A percentile compares a stretch with the other conserved stretches of the same genome.
These are phyloP conservation scores for Myocastor coypus DNA, from an alignment of 2,113 vertebrate species.

Conservation along the genomic window DNA sequence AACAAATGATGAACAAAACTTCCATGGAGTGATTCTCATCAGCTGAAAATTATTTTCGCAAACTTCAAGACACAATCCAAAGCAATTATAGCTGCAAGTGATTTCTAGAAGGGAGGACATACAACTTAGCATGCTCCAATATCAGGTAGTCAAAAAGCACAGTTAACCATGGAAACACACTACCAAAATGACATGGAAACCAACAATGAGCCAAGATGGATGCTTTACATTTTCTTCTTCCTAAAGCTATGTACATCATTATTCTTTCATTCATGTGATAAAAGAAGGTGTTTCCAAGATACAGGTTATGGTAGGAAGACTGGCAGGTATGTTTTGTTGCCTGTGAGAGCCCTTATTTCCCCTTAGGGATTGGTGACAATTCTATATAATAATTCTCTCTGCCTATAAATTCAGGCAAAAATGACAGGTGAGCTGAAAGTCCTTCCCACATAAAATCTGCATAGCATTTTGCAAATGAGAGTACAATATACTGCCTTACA, in stretches of 20 bases:
- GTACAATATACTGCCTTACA: background rate
- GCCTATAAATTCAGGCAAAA: slow-evolving; percentile 15
- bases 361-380: background rate
- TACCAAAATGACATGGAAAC: background rate
- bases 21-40: slow-evolving; percentile 37
- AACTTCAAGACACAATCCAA: slow-evolving; percentile 63
- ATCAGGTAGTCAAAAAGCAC: background rate
- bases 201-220: background rate
- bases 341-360: background rate
- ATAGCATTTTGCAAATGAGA: background rate
- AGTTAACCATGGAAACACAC: slow-evolving; percentile 3
- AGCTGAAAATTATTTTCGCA: slow-evolving; percentile 49
- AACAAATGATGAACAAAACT: slow-evolving; percentile 49
- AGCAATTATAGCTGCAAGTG: slow-evolving; percentile 43
- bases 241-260: background rate
- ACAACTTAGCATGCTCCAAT: slow-evolving; percentile 15
- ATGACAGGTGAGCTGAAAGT: background rate
- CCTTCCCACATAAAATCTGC: background rate
- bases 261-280: background rate
- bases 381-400: background rate
- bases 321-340: background rate
- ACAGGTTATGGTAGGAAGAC: background rate
- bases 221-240: background rate
- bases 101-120: slow-evolving; percentile 5
- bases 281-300: slow-evolving; percentile 42